Base-by-base conservation (phyloP, 1,140 invertebrate genomes). In the Ips nitidus region DNA sequence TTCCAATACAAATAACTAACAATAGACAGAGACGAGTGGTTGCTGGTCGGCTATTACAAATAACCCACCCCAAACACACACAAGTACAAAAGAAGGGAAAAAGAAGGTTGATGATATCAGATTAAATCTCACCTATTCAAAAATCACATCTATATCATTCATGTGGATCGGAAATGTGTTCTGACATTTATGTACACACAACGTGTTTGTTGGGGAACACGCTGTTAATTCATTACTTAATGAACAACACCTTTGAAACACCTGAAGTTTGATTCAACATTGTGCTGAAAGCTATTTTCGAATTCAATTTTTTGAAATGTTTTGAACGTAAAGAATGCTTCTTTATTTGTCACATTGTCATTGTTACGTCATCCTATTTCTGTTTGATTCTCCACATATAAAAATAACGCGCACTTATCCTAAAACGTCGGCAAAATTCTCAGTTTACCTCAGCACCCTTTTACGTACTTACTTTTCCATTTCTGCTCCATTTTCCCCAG, bases 111-210 rank as follows among this genome's bases (percentile, higher is more conserved):
- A 45, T 62, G 40, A 62, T 73, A 73, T 73, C 71, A 55, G 58
- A 57, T 53, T 50, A 52, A 63, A 73, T 73, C 71, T 73, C 71
- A 71, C 70, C 74, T 71, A 75, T 73, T 75, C 66, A 73, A 75
- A 75, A 75, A 75, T 75, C 72, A 75, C 73, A 75, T 73, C 70
- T 73, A 50, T 75, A 75, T 71, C 74, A 73, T 65, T 65, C 43
- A 64, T 65, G 65, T 60, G 52, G 63, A 74, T 76, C 71, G 71
- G 71, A 75, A 76, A 73, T 75, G 73, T 73, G 55, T 72, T 70
- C 67, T 71, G 75, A 75, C 75, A 71, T 73, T 70, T 70, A 70
- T 58, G 68, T 66, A 70, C 67, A 70, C 64, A 67, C 58, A 64
- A 70, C 45, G 40, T 59, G 61, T 58, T 66, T 70, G 69, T 60